These are phyloP conservation scores for Leistus spinibarbis DNA, from an alignment of 2,888 invertebrate species.

Conservation along the genomic window DNA sequence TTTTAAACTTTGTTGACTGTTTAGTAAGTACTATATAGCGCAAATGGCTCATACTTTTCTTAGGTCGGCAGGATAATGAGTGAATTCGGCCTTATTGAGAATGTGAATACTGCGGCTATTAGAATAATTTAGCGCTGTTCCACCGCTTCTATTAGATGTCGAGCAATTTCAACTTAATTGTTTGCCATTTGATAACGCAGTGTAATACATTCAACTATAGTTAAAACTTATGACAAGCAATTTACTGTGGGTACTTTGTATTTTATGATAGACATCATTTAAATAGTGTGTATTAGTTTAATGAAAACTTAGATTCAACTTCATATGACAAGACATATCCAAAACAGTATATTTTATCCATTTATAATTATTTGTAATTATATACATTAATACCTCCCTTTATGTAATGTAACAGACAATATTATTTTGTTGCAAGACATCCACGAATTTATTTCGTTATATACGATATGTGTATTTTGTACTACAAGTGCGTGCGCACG, in stretches of 20 bases:
- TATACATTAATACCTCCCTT: too few species aligned
- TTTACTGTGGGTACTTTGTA: neutral
- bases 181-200: neutral
- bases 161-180: neutral
- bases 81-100: neutral
- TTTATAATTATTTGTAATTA: too few species aligned
- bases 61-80: neutral
- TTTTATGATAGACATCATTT: neutral
- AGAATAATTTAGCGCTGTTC: neutral
- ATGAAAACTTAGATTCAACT: neutral
- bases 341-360: too few species aligned
- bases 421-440: too few species aligned
- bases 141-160: neutral
- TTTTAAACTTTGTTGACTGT: neutral
- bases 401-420: too few species aligned
- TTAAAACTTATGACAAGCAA: neutral
- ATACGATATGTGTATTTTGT: too few species aligned
- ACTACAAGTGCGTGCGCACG: too few species aligned
- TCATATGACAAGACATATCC: too few species aligned
- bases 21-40: neutral
- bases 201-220: neutral
- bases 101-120: neutral
- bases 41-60: neutral
- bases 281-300: neutral
- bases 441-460: too few species aligned